Percentiles rank a stretch among this genome's conserved stretches.
phyloP scores from a whole-genome alignment of 2,113 vertebrate species.

The Ciconia maguari region DNA sequence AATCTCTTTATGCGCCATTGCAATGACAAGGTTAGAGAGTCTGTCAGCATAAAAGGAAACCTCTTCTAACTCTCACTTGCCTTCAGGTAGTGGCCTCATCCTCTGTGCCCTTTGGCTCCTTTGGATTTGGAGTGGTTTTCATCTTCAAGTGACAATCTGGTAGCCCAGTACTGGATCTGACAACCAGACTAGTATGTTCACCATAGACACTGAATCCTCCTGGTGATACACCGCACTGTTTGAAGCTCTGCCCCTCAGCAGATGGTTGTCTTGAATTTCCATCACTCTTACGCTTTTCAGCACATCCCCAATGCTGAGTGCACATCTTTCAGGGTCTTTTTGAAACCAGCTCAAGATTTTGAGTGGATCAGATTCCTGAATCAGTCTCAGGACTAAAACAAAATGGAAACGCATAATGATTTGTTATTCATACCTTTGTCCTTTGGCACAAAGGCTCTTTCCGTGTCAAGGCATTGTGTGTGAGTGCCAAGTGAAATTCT shows the following conservation, averaged over 20 bases:
- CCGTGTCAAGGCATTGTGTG: background rate
- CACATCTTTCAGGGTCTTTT: constrained; percentile 47
- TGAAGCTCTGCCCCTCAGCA: background rate
- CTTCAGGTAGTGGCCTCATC: background rate
- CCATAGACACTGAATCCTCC: background rate
- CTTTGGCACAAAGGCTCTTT: background rate
- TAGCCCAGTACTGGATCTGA: background rate
- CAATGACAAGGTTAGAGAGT: constrained; percentile 61
- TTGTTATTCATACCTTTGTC: background rate
- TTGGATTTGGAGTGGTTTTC: background rate
- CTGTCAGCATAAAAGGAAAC: constrained; percentile 19
- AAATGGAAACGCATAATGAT: background rate
- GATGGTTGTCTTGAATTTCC: background rate
- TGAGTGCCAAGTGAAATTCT: background rate
- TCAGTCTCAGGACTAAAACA: background rate
- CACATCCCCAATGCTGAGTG: background rate
- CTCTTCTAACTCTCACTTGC: background rate
- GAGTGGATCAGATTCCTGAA: constrained; percentile 30
- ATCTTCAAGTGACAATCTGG: background rate
- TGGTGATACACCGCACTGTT: background rate
- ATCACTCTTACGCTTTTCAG: background rate
- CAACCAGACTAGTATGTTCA: background rate
- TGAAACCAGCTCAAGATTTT: constrained; percentile 63
- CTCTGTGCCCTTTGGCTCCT: background rate
- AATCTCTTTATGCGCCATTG: constrained; percentile 53